Percentiles rank a stretch among this genome's conserved stretches.
These are phyloP conservation scores for Caenorhabditis sp. DNA, from an alignment of 2,888 invertebrate species.

Conservation along the genomic window DNA sequence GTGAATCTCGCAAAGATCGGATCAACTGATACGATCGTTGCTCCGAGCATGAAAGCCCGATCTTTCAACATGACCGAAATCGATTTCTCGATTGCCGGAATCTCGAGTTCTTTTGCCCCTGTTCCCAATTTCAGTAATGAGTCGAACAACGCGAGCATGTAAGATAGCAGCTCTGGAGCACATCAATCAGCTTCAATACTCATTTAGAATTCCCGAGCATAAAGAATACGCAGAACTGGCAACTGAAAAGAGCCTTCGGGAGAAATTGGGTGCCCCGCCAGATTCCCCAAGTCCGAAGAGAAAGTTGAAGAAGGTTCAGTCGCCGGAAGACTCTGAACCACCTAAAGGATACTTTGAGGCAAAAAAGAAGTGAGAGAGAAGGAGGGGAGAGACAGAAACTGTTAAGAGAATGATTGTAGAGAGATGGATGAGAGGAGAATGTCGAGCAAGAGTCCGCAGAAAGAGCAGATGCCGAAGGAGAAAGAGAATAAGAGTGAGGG, in stretches of 20 bases:
- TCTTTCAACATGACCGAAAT: constrained; percentile 62
- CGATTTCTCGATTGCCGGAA: constrained; percentile 50
- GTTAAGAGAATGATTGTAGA: constrained; percentile 17
- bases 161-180: too few species aligned
- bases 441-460: constrained; percentile 12
- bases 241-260: background rate
- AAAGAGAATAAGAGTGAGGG: constrained; percentile 18
- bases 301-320: constrained; percentile 35
- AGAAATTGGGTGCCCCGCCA: background rate
- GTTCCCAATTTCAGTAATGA: constrained; percentile 31
- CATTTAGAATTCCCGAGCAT: background rate
- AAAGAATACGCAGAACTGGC: background rate
- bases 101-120: constrained; percentile 57
- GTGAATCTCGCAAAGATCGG: constrained; percentile 37
- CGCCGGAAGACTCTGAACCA: constrained; percentile 57
- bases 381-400: background rate
- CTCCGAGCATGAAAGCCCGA: constrained; percentile 35
- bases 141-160: constrained; percentile 20
- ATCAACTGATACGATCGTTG: constrained; percentile 59
- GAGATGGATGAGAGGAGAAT: constrained; percentile 28
- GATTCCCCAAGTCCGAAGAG: constrained; percentile 61
- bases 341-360: constrained; percentile 43
- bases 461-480: constrained; percentile 14
- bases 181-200: too few species aligned
- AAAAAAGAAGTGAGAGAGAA: constrained; percentile 45